Base-by-base conservation (phyloP, 37 sponge, comb jelly and placozoan genomes). In the Axinella damicornis region DNA sequence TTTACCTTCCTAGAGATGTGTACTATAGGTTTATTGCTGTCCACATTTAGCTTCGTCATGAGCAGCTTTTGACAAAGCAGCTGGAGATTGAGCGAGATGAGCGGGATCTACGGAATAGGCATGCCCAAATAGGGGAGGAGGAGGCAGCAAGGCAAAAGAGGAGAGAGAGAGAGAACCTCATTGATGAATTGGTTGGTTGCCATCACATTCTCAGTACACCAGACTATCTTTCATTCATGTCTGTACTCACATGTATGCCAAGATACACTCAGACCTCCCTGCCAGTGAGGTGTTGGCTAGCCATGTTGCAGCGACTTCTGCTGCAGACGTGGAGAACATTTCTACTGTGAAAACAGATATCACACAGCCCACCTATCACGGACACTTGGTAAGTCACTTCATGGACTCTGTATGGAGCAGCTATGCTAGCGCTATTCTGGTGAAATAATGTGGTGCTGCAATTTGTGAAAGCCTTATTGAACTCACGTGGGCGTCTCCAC, bases 141-240 rank as follows among this genome's bases (percentile, higher is more conserved):
- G 68, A 74, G 38, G 55, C 25, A 15, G 59, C 62, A 18, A 87
- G 53, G 69, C 33, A 57, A 40, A 84, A 71, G 70, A 84, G 80
- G 85, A 91, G 78, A 53, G 69, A 91, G 16, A 91, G 83, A 52
- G 90, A 95, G 58, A 65, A 70, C 61, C 57, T 92, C 27, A 37
- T 95, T 25, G 84, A 92, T 69, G 90, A 95, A 25, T 84, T 95
- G 34, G 89, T 95, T 53, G 62, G 78, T 46, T 9, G 46, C 9
- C 46, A 46, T 46, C 9, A 46, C 46, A 12, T 4, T 74, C 12
- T 5, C 40, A 25, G 11, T 46, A 39, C 11, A 25, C 19, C 12
- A 32, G 12, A 32, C 9, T 9, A 46, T 46, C 6, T 46, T 12
- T 12, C 46, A 12, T 46, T 4, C 46, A 46, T 79, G 53, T 70